Evolutionary conservation across 2,888 invertebrate genomes (phyloP).

Genomic region (Agelastica alni): DNA sequence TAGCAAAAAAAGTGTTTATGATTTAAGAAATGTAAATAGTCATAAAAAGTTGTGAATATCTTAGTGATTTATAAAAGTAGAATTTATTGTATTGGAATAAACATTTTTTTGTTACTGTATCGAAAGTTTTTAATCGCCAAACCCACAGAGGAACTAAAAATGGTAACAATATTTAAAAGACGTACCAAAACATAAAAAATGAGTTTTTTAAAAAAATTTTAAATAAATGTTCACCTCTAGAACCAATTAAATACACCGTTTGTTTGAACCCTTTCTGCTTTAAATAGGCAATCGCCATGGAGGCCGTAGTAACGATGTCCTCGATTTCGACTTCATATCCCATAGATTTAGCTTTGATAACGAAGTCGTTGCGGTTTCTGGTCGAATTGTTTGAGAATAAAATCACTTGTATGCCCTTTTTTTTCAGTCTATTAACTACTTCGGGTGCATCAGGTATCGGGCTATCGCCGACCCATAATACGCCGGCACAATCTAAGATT

Average conservation of each 20-base stretch:
- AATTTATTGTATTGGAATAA: too few species aligned
- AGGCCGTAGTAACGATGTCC: conserved; percentile 80
- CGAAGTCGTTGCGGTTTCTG: conserved; percentile 76
- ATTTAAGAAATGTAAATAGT: too few species aligned
- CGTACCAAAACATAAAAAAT: not conserved
- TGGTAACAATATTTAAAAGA: too few species aligned
- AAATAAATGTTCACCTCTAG: conserved; percentile 63
- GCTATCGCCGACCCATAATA: conserved; percentile 76
- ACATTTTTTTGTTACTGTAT: too few species aligned
- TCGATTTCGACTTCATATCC: conserved; percentile 70
- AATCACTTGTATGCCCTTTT: conserved; percentile 78
- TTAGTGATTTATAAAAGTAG: too few species aligned
- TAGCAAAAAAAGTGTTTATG: too few species aligned
- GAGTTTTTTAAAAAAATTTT: not conserved
- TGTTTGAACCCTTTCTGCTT: conserved; percentile 73
- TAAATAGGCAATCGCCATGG: conserved; percentile 77
- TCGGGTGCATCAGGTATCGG: conserved; percentile 70
- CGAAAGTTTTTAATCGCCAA: too few species aligned
- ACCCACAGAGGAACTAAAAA: too few species aligned
- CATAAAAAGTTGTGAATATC: too few species aligned
- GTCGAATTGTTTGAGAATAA: conserved; percentile 91
- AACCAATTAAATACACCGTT: conserved; percentile 83
- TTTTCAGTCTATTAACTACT: conserved; percentile 68
- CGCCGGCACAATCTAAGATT: conserved; percentile 85
- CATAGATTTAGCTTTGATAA: conserved; percentile 71